Evolutionary conservation across 53 echinoderm and acorn worm species (phyloP).

Genomic region (Holothuria leucospilota): DNA sequence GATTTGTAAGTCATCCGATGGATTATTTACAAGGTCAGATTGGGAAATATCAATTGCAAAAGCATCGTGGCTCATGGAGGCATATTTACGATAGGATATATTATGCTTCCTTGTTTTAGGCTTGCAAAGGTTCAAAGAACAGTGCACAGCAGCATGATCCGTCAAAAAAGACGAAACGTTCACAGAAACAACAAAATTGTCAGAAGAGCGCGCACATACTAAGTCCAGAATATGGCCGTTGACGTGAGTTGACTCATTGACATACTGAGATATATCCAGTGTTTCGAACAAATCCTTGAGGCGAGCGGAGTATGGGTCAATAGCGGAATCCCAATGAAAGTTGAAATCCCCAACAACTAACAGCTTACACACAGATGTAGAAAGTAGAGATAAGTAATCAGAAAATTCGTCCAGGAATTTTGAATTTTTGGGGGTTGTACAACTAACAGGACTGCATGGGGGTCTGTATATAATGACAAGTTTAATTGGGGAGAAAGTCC

Average conservation of each 20-base stretch:
- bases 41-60: constrained; percentile 38
- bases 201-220: constrained; percentile 40
- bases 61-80: constrained; percentile 31
- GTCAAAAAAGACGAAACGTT: constrained; percentile 36
- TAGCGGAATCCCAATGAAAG: constrained; percentile 46
- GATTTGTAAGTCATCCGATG: background rate
- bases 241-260: constrained; percentile 8
- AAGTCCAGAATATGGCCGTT: constrained; percentile 53
- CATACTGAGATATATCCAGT: constrained; percentile 19
- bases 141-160: constrained; percentile 30
- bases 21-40: background rate
- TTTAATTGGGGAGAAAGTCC: constrained; percentile 43
- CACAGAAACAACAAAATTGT: constrained; percentile 7
- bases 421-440: background rate
- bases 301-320: background rate
- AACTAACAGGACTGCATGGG: constrained; percentile 39
- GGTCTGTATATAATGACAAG: constrained; percentile 54
- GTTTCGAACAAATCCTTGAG: constrained; percentile 41
- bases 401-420: constrained; percentile 54
- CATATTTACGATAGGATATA: constrained; percentile 36
- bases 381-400: constrained; percentile 16
- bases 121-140: constrained; percentile 33
- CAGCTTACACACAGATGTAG: constrained; percentile 32
- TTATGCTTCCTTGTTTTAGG: constrained; percentile 25
- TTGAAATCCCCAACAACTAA: constrained; percentile 52